Conservation (phyloP, 2,113 vertebrate species). For the Tringa solitaria region DNA sequence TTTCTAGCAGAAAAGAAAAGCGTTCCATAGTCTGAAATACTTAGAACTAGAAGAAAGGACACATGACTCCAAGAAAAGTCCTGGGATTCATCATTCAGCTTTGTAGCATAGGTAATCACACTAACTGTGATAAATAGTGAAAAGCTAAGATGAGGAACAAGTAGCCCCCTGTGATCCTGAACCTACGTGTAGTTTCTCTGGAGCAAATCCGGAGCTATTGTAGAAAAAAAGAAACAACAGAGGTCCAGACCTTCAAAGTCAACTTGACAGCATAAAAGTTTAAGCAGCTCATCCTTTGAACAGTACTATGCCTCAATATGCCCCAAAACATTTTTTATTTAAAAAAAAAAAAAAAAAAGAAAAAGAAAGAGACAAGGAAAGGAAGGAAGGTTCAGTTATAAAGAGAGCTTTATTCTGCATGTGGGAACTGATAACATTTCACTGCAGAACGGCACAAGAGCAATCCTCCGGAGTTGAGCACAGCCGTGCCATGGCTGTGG, state of each 20-base stretch:
- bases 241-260: background rate
- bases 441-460: background rate
- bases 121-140: conserved; percentile 5
- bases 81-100: background rate
- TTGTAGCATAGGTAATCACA: background rate
- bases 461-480: background rate
- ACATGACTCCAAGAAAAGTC: background rate
- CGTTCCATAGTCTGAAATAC: background rate
- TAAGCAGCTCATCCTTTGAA: background rate
- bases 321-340: background rate
- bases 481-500: background rate
- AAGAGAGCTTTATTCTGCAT: conserved; percentile 5
- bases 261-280: background rate
- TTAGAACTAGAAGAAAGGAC: background rate
- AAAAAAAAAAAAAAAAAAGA: background rate
- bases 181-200: background rate
- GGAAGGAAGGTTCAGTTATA: background rate
- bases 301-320: background rate
- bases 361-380: too few relatives aligned
- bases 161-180: background rate
- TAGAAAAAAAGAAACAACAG: background rate
- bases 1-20: background rate
- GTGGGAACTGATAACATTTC: background rate
- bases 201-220: background rate
- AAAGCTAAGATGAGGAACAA: background rate